Percentiles rank a stretch among this genome's conserved stretches.
These are phyloP conservation scores for Hyles euphorbiae DNA, from an alignment of 1,140 invertebrate genomes.

Conservation along the genomic window DNA sequence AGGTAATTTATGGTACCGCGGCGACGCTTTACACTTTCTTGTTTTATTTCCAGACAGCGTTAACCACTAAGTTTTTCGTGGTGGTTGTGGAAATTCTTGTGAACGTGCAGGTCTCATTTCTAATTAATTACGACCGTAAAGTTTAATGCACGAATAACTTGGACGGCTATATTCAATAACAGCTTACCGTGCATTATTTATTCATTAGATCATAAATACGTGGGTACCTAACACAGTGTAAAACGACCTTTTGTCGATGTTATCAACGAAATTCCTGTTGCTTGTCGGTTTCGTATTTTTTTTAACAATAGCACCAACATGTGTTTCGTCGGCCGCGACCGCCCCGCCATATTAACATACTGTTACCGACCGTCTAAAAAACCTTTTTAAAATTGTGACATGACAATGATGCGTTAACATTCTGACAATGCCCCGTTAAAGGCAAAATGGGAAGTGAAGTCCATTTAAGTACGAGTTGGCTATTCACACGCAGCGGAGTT, in stretches of 20 bases:
- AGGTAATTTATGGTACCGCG: too few species aligned
- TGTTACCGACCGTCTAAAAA: conserved; percentile 39
- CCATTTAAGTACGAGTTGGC: conserved; percentile 36
- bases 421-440: conserved; percentile 46
- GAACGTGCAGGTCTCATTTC: too few species aligned
- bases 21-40: conserved; percentile 1
- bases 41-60: conserved; percentile 22
- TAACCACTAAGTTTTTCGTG: background rate
- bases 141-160: too few species aligned
- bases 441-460: conserved; percentile 41
- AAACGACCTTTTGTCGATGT: conserved; percentile 27
- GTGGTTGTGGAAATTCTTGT: too few species aligned
- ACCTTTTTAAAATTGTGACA: conserved; percentile 58
- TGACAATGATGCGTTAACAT: conserved; percentile 60
- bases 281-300: conserved; percentile 45
- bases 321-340: conserved; percentile 54
- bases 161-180: too few species aligned
- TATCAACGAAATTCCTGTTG: conserved; percentile 42
- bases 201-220: conserved; percentile 21
- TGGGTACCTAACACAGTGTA: conserved; percentile 21
- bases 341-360: conserved; percentile 54
- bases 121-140: too few species aligned
- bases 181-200: background rate
- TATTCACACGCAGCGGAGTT: conserved; percentile 24
- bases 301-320: conserved; percentile 50